A percentile compares a stretch with the other conserved stretches of the same genome.
Evolutionary conservation across 2,888 invertebrate genomes (phyloP).

Genomic region (Lordiphosa andalusiaca): DNA sequence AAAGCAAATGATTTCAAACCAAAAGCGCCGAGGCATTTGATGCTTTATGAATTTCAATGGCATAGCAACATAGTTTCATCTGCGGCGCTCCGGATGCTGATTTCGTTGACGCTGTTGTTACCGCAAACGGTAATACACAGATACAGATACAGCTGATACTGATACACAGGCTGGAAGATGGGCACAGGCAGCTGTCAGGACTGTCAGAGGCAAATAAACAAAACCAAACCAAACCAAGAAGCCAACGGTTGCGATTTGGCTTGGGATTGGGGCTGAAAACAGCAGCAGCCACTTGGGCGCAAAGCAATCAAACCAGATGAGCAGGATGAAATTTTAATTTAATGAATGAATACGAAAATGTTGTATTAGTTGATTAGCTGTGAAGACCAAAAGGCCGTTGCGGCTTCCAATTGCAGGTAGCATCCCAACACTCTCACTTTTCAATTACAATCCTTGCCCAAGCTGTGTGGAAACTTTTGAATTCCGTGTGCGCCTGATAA

Average conservation of each 20-base stretch:
- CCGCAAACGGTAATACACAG: constrained; percentile 7
- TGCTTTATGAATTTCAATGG: constrained; percentile 72
- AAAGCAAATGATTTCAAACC: constrained; percentile 71
- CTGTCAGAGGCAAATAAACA: constrained; percentile 42
- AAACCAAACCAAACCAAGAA: constrained; percentile 34
- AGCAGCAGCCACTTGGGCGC: constrained; percentile 58
- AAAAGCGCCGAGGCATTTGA: constrained; percentile 44
- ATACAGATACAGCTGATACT: constrained; percentile 17
- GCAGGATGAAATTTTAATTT: constrained; percentile 73
- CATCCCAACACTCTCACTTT: constrained; percentile 34
- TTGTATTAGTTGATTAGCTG: constrained; percentile 66
- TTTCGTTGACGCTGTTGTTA: constrained; percentile 26
- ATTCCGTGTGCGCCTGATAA: constrained; percentile 66
- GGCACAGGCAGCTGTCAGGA: constrained; percentile 37
- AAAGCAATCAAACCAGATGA: constrained; percentile 70
- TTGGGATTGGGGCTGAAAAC: constrained; percentile 49
- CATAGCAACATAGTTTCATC: constrained; percentile 53
- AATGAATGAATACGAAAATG: constrained; percentile 66
- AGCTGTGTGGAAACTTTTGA: constrained; percentile 38
- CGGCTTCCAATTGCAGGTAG: not conserved
- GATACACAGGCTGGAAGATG: constrained; percentile 16
- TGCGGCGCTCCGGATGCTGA: constrained; percentile 31
- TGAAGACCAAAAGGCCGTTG: constrained; percentile 21
- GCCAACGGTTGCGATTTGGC: constrained; percentile 63
- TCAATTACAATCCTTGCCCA: constrained; percentile 52